Conservation (phyloP, 2,797 vertebrate species). For the Lates japonicus region DNA sequence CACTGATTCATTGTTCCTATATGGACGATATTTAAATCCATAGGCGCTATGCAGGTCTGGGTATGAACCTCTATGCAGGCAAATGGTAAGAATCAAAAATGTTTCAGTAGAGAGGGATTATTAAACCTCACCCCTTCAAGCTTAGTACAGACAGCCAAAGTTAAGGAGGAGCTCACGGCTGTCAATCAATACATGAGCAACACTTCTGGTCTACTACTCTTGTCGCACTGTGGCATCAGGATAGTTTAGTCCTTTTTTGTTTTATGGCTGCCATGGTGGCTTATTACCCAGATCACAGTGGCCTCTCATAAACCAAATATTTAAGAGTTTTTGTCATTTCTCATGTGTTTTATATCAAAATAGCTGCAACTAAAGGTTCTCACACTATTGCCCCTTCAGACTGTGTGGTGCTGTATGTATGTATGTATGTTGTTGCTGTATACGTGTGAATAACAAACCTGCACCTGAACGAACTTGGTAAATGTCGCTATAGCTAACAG, state of each 20-base stretch:
- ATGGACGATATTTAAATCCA: conserved; percentile 1
- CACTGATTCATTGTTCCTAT: conserved; percentile 3
- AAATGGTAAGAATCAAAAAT: background rate
- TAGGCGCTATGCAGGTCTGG: background rate
- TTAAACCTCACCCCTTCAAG: background rate
- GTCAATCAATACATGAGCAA: background rate
- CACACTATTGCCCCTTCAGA: too few species aligned
- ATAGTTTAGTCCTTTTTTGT: too few species aligned
- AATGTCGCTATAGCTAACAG: too few species aligned
- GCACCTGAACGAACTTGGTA: too few species aligned
- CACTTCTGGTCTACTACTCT: background rate
- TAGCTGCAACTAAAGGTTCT: too few species aligned
- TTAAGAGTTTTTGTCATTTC: background rate
- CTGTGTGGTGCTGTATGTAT: too few species aligned
- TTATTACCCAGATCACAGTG: too few species aligned
- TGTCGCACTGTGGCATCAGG: background rate
- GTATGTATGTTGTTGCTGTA: too few species aligned
- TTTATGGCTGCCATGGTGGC: too few species aligned
- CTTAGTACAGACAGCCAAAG: too few species aligned
- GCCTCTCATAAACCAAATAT: background rate
- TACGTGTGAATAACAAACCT: too few species aligned
- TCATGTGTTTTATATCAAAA: background rate
- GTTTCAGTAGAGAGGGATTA: background rate
- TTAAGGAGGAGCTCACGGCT: background rate
- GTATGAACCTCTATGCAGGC: background rate